Conservation (phyloP, 1,140 invertebrate species). For the Papilio dardanus region DNA sequence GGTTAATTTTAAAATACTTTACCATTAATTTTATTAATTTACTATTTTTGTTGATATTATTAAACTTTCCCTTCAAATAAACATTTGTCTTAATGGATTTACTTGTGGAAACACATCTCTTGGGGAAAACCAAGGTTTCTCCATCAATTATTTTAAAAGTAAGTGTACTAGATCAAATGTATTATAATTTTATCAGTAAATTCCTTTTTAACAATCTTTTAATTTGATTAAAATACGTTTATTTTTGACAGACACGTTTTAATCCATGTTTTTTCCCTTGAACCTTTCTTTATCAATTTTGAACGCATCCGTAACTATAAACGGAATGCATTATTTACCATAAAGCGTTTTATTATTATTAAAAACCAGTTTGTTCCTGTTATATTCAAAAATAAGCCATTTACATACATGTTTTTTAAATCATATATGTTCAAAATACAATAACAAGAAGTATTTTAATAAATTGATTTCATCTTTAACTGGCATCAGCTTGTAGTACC, state of each 20-base stretch:
- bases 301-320: neutral
- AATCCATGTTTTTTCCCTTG: neutral
- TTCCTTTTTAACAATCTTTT: neutral
- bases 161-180: conserved; percentile 38
- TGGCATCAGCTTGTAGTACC: conserved; percentile 68
- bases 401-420: neutral
- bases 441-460: neutral
- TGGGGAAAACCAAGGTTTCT: conserved; percentile 55
- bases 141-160: conserved; percentile 54
- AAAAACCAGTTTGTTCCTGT: neutral
- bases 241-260: neutral
- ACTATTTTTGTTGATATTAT: neutral
- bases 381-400: neutral
- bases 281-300: neutral
- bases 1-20: neutral
- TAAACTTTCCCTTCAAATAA: neutral
- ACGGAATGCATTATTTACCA: neutral
- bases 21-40: neutral
- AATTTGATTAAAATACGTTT: too few species aligned
- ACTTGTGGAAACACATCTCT: conserved; percentile 51
- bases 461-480: conserved; percentile 57
- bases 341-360: neutral
- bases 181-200: too few species aligned
- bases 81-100: conserved; percentile 51
- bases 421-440: neutral